Percentiles rank a stretch among this genome's conserved stretches.
phyloP scores from a whole-genome alignment of 1,140 invertebrate genomes.

The Listronotus oregonensis region DNA sequence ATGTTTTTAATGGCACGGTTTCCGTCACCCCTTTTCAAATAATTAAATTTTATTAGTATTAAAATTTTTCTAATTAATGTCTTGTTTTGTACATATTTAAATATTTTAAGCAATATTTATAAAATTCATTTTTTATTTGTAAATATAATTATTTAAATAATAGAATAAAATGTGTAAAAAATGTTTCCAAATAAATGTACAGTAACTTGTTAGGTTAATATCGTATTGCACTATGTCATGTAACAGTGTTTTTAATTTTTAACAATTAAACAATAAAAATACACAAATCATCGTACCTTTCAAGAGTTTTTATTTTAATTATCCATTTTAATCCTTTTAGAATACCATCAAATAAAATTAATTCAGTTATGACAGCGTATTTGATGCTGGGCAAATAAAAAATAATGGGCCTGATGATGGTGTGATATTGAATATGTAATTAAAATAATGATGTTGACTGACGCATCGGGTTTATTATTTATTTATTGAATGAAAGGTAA shows the following conservation, averaged over 20 bases:
- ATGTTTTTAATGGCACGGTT: too few relatives aligned
- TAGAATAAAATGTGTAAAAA: neutral
- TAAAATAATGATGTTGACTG: constrained; percentile 34
- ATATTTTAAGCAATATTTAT: too few relatives aligned
- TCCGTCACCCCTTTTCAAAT: too few relatives aligned
- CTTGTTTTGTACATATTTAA: too few relatives aligned
- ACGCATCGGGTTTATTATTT: constrained; percentile 16
- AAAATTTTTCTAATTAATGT: too few relatives aligned
- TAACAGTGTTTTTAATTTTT: constrained; percentile 44
- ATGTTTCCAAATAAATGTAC: constrained; percentile 20
- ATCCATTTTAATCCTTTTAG: constrained; percentile 5
- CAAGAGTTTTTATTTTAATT: constrained; percentile 1
- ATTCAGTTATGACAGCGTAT: constrained; percentile 32
- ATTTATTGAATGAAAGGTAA: constrained; percentile 26
- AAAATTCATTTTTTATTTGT: neutral
- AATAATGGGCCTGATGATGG: constrained; percentile 24
- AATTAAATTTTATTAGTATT: too few relatives aligned
- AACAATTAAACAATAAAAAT: constrained; percentile 10
- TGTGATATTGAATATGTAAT: constrained; percentile 27
- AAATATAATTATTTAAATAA: neutral
- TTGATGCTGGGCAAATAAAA: constrained; percentile 31
- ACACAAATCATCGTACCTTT: constrained; percentile 15
- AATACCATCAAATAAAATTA: constrained; percentile 17
- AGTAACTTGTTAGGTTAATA: constrained; percentile 30
- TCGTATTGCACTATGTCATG: constrained; percentile 40